Conservation (phyloP, 2,113 vertebrate species). For the Anhinga anhinga region DNA sequence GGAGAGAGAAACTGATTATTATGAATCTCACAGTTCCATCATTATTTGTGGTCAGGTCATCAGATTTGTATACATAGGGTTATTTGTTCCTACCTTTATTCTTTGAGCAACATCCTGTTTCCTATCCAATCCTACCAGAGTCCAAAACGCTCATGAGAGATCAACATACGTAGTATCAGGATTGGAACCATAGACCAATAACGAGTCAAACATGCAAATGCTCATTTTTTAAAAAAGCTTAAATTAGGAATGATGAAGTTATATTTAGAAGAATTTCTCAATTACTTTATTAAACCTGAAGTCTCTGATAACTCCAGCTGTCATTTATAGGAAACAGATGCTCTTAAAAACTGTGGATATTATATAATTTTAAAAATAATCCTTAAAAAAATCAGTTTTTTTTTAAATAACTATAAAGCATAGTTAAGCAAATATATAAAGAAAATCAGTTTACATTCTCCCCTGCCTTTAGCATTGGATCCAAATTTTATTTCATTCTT, state of each 20-base stretch:
- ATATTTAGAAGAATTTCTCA: not conserved
- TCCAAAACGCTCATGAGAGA: not conserved
- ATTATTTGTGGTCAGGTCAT: not conserved
- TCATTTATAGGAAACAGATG: not conserved
- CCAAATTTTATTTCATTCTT: not conserved
- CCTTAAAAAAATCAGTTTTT: not conserved
- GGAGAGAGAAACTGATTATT: not conserved
- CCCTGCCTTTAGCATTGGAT: not conserved
- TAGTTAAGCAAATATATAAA: not conserved
- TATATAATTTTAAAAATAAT: not conserved
- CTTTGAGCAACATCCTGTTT: not conserved
- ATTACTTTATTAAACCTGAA: not conserved
- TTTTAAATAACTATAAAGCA: not conserved
- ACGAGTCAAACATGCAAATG: not conserved
- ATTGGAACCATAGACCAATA: not conserved
- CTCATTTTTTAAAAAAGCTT: not conserved
- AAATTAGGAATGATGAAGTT: not conserved
- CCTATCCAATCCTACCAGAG: not conserved
- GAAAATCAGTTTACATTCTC: not conserved
- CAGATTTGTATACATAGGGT: not conserved
- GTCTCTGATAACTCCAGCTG: not conserved
- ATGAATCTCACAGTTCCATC: not conserved
- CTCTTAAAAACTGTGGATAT: not conserved
- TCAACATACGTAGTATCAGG: not conserved
- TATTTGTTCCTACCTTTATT: not conserved